These are phyloP conservation scores for Falco peregrinus DNA, from an alignment of 2,797 vertebrate species.

Conservation along the genomic window DNA sequence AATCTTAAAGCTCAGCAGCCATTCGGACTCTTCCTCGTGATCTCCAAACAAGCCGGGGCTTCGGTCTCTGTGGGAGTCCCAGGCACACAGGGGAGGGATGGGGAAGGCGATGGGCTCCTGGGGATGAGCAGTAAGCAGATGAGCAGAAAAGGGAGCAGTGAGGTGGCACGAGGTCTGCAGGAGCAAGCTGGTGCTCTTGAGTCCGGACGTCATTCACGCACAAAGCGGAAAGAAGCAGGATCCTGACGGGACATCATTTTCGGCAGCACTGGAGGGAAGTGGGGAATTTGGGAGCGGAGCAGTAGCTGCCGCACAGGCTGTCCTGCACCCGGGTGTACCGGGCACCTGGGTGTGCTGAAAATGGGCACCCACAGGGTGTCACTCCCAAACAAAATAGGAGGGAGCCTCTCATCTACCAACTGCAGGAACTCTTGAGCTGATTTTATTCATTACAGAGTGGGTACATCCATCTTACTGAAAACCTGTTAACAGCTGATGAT, in stretches of 20 bases:
- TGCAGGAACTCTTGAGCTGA: not conserved
- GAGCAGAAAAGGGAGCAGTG: not conserved
- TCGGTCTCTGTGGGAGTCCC: not conserved
- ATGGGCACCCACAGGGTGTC: not conserved
- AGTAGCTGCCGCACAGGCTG: not conserved
- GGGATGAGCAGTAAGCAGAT: not conserved
- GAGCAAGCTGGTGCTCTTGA: not conserved
- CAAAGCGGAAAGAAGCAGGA: not conserved
- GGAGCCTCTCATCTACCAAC: not conserved
- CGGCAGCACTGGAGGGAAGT: not conserved
- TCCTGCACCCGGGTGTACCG: fast-evolving
- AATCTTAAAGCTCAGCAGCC: not conserved
- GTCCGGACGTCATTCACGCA: not conserved
- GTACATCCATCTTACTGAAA: not conserved
- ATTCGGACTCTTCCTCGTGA: not conserved
- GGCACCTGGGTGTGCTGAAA: not conserved
- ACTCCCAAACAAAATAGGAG: not conserved
- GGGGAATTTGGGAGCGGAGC: not conserved
- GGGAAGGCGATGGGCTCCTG: not conserved
- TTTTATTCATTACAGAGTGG: not conserved
- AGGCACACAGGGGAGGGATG: fast-evolving
- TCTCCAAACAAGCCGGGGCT: not conserved
- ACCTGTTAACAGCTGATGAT: not conserved
- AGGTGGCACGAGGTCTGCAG: not conserved
- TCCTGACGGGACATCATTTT: not conserved